phyloP scores from a whole-genome alignment of 2,113 vertebrate species.

The Indicator indicator region DNA sequence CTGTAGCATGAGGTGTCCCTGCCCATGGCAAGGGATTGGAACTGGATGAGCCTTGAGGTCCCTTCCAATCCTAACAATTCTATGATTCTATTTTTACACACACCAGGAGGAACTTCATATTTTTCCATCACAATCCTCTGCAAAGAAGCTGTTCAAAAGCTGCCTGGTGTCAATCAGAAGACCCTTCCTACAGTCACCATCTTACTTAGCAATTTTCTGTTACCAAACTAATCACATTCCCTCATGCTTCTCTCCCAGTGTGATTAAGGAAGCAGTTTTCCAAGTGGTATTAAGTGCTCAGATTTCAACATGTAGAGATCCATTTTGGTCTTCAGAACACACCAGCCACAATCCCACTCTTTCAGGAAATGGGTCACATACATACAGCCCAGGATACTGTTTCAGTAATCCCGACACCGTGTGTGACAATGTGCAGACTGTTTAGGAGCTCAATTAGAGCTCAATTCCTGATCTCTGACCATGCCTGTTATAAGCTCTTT shows the following conservation, averaged over 20 bases:
- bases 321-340: not conserved
- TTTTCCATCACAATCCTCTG: not conserved
- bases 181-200: not conserved
- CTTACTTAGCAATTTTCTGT: not conserved
- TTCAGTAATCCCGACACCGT: not conserved
- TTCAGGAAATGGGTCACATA: not conserved
- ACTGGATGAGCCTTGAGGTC: too few species aligned
- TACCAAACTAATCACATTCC: not conserved
- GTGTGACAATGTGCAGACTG: not conserved
- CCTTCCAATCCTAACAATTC: too few species aligned
- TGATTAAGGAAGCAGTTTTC: conserved; percentile 11
- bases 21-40: too few species aligned
- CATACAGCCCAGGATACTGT: not conserved
- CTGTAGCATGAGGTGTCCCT: too few species aligned
- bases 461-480: not conserved
- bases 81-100: not conserved
- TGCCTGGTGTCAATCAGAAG: not conserved
- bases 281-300: not conserved
- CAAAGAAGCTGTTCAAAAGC: not conserved
- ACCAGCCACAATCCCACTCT: not conserved
- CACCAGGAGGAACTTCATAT: rapidly evolving
- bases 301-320: not conserved
- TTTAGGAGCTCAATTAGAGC: not conserved
- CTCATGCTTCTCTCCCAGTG: not conserved
- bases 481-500: not conserved